Base-by-base conservation (phyloP, 2,888 invertebrate genomes). In the Physocephala rufipes region DNA sequence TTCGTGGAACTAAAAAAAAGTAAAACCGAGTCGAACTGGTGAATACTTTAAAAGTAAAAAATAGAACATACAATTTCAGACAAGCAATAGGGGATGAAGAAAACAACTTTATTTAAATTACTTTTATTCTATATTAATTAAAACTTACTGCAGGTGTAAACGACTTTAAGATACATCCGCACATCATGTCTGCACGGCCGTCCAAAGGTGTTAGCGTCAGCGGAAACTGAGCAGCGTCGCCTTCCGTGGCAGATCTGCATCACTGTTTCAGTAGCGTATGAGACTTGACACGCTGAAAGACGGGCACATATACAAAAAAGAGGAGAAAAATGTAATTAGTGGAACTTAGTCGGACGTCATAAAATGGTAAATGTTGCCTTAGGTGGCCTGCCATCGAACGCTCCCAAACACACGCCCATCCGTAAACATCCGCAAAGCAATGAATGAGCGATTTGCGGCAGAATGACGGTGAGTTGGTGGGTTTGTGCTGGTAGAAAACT, bases 181-280 rank as follows among this genome's bases (percentile, higher is more conserved):
- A 93, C 93, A 78, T 93, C 92, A 0, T 90, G 89, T 76, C 92
- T 91, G 85, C 95, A 95, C 0, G 94, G 94, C 78, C 91, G 92
- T 9, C 93, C 94, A 81, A 95, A 95, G 81, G 94, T 95, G 76
- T 91, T 91, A 78, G 91, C 90, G 85, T 95, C 94, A 2, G 94
- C 94, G 26, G 92, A 90, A 66, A 95, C 88, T 63, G 92, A 91
- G 82, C 95, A 95, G 72, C 91, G 90, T 74, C 94, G 88, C 82
- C 94, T 92, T 47, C 95, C 95, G 82, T 95, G 95, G 84, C 95
- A 95, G 78, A 91, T 90, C 81, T 92, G 90, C 92, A 96, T 95
- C 69, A 96, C 93, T 21, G 93, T 94, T 87, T 96, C 95, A n/a
- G 95, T 94, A 5, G 95, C 95, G 86, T 94, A 94, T 78, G 93